Evolutionary conservation across 2,797 vertebrate species (phyloP).

Genomic region (Mionectes olivaceus): DNA sequence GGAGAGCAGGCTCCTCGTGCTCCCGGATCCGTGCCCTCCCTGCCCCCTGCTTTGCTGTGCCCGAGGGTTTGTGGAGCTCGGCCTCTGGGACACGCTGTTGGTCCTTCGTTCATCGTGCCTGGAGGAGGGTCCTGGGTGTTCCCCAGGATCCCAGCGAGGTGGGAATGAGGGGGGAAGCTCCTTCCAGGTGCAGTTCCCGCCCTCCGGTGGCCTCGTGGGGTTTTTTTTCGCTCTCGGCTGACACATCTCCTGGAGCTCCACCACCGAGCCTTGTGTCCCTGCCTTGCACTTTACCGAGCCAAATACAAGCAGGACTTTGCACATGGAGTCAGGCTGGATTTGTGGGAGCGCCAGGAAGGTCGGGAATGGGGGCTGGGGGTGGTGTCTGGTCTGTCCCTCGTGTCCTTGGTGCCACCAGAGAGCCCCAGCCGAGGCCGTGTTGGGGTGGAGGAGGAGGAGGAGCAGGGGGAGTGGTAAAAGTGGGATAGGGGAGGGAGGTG

Average conservation of each 20-base stretch:
- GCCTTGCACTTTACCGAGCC: conserved; percentile 2
- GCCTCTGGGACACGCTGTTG: neutral
- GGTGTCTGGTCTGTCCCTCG: neutral
- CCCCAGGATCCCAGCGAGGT: neutral
- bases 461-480: too few relatives aligned
- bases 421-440: neutral
- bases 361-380: neutral
- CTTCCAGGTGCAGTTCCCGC: neutral
- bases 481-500: neutral
- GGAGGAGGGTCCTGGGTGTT: neutral
- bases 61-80: neutral
- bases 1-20: neutral
- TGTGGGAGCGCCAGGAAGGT: neutral
- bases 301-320: neutral
- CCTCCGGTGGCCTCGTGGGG: neutral
- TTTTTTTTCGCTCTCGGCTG: neutral
- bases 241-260: neutral
- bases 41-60: neutral
- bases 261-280: neutral
- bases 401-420: neutral
- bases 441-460: too few relatives aligned
- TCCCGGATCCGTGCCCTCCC: neutral
- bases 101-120: neutral
- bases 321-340: neutral
- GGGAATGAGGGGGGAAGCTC: neutral